Percentiles rank a stretch among this genome's conserved stretches.
These are phyloP conservation scores for Anseranas semipalmata DNA, from an alignment of 2,113 vertebrate genomes.

Conservation along the genomic window DNA sequence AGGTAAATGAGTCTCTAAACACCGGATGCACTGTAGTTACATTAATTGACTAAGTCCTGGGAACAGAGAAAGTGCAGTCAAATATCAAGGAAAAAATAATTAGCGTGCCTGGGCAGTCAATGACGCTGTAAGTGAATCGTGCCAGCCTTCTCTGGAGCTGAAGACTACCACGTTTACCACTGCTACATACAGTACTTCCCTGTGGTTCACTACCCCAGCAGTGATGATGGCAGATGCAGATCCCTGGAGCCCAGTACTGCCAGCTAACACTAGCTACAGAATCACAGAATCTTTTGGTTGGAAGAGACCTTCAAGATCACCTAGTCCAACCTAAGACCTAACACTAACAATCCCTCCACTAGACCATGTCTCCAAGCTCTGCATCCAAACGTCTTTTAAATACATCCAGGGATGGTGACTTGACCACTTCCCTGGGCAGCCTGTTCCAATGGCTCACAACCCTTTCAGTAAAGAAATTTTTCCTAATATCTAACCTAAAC, in stretches of 20 bases:
- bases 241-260: background rate
- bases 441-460: too few relatives aligned
- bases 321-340: too few relatives aligned
- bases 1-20: background rate
- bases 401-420: too few relatives aligned
- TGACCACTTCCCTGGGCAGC: too few relatives aligned
- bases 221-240: background rate
- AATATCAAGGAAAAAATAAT: background rate
- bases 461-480: too few relatives aligned
- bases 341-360: too few relatives aligned
- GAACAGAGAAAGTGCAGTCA: background rate
- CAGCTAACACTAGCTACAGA: background rate
- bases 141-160: background rate
- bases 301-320: too few relatives aligned
- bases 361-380: too few relatives aligned
- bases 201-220: background rate
- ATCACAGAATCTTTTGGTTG: too few relatives aligned
- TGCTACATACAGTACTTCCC: background rate
- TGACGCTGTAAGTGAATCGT: background rate
- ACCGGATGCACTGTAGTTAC: background rate
- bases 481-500: too few relatives aligned
- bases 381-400: too few relatives aligned
- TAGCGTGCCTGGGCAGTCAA: background rate
- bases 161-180: background rate
- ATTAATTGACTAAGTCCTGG: background rate